These are phyloP conservation scores for Barypeithes pellucidus DNA, from an alignment of 2,888 invertebrate species.

Conservation along the genomic window DNA sequence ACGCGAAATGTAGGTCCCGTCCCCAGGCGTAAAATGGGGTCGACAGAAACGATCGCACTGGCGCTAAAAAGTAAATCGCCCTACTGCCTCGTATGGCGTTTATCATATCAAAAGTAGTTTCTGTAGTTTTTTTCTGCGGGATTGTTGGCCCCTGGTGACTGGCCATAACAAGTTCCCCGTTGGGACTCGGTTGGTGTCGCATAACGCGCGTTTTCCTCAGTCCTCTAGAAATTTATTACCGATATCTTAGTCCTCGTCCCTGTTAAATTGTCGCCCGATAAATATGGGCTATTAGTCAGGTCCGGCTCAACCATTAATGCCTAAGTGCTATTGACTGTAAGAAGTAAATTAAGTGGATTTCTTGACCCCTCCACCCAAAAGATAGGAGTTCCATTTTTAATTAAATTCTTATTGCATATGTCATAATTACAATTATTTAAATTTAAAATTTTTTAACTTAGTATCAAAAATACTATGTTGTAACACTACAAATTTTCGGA, in stretches of 20 bases:
- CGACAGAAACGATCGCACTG: too few species aligned
- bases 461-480: too few species aligned
- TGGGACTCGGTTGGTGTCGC: slow-evolving; percentile 1
- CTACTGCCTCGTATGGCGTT: not conserved
- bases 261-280: not conserved
- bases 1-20: too few species aligned
- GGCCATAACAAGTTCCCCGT: not conserved
- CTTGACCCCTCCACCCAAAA: too few species aligned
- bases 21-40: too few species aligned
- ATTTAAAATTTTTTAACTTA: too few species aligned
- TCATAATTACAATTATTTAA: too few species aligned
- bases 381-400: too few species aligned
- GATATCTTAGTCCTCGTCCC: not conserved
- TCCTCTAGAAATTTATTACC: not conserved
- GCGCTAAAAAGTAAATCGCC: not conserved
- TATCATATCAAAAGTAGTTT: slow-evolving; percentile 8
- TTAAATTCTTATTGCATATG: too few species aligned
- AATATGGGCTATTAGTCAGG: not conserved
- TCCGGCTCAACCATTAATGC: not conserved
- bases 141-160: not conserved
- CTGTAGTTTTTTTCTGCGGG: not conserved
- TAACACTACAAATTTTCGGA: too few species aligned
- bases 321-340: too few species aligned
- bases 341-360: too few species aligned
- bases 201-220: slow-evolving; percentile 1